Percentiles rank a stretch among this genome's conserved stretches.
Evolutionary conservation across 2,797 vertebrate species (phyloP).

Genomic region (Brachyrhaphis roseni): DNA sequence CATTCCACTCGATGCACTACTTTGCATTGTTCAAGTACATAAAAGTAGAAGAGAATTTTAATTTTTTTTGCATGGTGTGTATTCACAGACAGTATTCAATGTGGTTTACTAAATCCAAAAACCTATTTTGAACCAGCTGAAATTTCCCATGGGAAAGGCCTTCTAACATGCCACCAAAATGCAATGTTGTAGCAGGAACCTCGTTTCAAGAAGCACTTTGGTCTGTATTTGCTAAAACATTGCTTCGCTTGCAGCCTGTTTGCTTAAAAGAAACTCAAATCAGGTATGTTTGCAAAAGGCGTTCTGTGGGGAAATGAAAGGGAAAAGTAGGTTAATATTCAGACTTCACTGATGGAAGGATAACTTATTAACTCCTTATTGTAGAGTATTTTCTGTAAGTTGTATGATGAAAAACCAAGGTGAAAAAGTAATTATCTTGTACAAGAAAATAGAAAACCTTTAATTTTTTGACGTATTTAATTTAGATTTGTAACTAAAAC

Average conservation of each 20-base stretch:
- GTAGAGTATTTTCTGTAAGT: neutral
- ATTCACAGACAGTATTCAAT: slow-evolving; percentile 52
- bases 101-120: slow-evolving; percentile 14
- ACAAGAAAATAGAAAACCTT: neutral
- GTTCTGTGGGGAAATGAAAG: slow-evolving; percentile 34
- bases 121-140: slow-evolving; percentile 66
- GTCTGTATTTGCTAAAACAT: slow-evolving; percentile 72
- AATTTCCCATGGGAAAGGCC: slow-evolving; percentile 58
- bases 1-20: neutral
- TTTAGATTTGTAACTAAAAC: neutral
- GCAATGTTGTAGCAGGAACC: slow-evolving; percentile 69
- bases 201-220: slow-evolving; percentile 71
- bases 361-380: slow-evolving; percentile 6
- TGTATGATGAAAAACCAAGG: neutral
- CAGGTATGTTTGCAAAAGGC: slow-evolving; percentile 38
- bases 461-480: neutral
- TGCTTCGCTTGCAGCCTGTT: slow-evolving; percentile 60
- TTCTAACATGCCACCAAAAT: slow-evolving; percentile 65
- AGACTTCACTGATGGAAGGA: slow-evolving; percentile 2
- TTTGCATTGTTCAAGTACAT: neutral
- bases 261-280: slow-evolving; percentile 56
- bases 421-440: neutral
- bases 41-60: slow-evolving; percentile 10
- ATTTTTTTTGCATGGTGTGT: slow-evolving; percentile 45
- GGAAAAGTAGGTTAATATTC: slow-evolving; percentile 34